Conservation (phyloP, 1,140 invertebrate species). For the Telenomus remus region DNA sequence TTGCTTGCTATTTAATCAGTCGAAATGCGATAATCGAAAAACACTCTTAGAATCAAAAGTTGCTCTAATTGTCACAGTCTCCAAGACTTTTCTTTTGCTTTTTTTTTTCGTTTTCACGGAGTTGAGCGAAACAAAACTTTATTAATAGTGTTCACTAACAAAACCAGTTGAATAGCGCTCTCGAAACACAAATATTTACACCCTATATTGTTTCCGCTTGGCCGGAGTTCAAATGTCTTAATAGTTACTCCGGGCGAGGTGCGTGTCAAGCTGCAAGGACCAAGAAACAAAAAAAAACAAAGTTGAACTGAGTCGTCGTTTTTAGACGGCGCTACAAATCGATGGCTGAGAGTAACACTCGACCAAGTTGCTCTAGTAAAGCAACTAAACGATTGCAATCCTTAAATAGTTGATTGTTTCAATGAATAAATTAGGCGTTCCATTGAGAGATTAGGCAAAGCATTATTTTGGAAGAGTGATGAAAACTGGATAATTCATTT, state of each 20-base stretch:
- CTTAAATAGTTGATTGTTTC: no score
- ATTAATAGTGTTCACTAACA: constrained; percentile 1
- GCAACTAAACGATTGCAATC: no score
- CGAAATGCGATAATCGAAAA: no score
- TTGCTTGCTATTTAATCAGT: no score
- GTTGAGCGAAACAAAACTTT: constrained; percentile 7
- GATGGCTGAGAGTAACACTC: constrained; percentile 8
- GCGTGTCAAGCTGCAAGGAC: constrained; percentile 7
- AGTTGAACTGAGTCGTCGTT: constrained; percentile 3
- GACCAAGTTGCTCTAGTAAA: no score
- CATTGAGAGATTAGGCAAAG: no score
- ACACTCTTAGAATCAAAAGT: no score
- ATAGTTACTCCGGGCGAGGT: not conserved
- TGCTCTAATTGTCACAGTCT: not conserved
- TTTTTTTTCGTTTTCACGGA: not conserved
- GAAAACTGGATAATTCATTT: no score
- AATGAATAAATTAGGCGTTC: no score
- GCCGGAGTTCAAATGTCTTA: constrained; percentile 14
- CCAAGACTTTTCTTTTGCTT: not conserved
- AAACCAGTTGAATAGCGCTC: constrained; percentile 3
- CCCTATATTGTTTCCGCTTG: constrained; percentile 8
- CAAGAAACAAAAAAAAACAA: constrained; percentile 10
- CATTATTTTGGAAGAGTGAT: no score
- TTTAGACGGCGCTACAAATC: constrained; percentile 5
- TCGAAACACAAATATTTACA: constrained; percentile 16